Evolutionary conservation across 1,140 invertebrate genomes (phyloP).

Genomic region (Thrips palmi): DNA sequence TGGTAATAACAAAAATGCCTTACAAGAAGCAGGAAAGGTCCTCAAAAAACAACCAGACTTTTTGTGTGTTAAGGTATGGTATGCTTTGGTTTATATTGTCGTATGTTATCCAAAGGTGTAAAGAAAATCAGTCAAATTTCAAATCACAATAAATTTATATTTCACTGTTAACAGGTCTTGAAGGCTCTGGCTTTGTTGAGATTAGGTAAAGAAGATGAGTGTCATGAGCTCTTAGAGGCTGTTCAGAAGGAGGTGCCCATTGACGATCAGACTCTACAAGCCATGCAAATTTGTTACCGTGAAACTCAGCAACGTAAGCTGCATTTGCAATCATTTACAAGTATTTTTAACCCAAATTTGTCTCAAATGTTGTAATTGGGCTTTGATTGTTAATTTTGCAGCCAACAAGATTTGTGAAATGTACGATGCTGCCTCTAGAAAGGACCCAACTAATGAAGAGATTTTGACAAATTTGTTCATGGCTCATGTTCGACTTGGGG

Average conservation of each 20-base stretch:
- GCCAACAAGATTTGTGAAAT: conserved; percentile 74
- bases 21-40: conserved; percentile 94
- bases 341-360: background rate
- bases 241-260: conserved; percentile 65
- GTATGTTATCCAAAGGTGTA: background rate
- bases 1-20: conserved; percentile 91
- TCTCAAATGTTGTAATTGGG: background rate
- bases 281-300: conserved; percentile 88
- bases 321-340: background rate
- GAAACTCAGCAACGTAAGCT: conserved; percentile 74
- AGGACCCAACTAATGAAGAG: conserved; percentile 78
- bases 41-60: conserved; percentile 81
- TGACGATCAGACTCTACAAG: conserved; percentile 85
- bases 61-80: conserved; percentile 63
- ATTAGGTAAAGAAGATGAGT: conserved; percentile 64
- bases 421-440: conserved; percentile 74
- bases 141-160: background rate
- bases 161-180: conserved; percentile 29
- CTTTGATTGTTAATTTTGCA: conserved; percentile 25
- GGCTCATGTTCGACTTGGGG: conserved; percentile 76
- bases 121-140: background rate
- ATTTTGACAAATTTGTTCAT: conserved; percentile 86
- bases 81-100: background rate
- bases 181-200: conserved; percentile 79
- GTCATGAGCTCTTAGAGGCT: conserved; percentile 48